phyloP scores from a whole-genome alignment of 2,797 vertebrate species.

The Galaxias olidus region DNA sequence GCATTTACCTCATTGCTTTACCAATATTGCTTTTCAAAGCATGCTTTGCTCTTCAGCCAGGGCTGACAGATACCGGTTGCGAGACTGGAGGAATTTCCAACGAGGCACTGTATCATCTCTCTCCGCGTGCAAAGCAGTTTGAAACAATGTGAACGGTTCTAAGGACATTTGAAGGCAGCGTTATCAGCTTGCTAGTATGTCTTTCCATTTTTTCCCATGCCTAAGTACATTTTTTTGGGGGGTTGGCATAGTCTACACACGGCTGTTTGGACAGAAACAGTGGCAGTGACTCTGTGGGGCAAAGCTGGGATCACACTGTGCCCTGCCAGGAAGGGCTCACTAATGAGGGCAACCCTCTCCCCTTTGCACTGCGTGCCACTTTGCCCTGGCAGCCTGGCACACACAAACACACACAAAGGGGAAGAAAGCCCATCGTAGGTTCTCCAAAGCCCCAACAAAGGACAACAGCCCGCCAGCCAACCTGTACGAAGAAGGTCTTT shows the following conservation, averaged over 20 bases:
- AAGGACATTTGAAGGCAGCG: constrained; percentile 2
- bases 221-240: constrained; percentile 7
- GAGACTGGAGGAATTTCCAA: constrained; percentile 1
- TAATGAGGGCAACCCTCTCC: constrained; percentile 5
- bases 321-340: neutral
- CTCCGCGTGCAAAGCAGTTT: constrained; percentile 1
- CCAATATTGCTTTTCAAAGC: constrained; percentile 26
- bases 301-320: neutral
- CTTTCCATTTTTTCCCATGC: neutral
- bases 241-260: constrained; percentile 11
- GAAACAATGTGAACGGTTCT: constrained; percentile 1
- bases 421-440: no score
- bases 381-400: constrained; percentile 20
- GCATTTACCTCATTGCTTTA: constrained; percentile 11
- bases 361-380: constrained; percentile 11
- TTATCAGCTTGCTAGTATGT: constrained; percentile 1
- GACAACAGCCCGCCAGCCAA: no score
- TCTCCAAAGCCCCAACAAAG: no score
- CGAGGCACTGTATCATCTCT: neutral
- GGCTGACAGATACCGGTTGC: constrained; percentile 7
- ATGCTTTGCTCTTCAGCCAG: neutral
- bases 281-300: neutral
- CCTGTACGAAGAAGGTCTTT: no score
- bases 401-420: neutral
- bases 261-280: constrained; percentile 24